Percentiles rank a stretch among this genome's conserved stretches.
Evolutionary conservation across 2,113 vertebrate species (phyloP).

Genomic region (Perca flavescens): DNA sequence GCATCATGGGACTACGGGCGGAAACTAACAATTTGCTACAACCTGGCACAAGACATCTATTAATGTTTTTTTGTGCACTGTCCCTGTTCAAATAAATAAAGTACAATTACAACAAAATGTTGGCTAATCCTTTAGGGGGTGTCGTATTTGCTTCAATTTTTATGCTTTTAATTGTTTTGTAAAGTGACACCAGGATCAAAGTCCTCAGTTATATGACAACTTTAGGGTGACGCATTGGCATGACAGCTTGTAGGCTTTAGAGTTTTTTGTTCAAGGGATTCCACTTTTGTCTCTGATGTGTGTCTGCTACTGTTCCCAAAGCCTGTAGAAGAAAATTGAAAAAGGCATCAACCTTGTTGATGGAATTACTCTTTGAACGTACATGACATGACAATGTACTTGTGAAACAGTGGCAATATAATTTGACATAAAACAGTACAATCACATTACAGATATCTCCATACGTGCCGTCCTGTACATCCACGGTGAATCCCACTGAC

Average conservation of each 20-base stretch:
- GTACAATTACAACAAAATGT: background rate
- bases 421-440: background rate
- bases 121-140: background rate
- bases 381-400: background rate
- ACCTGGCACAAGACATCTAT: no score
- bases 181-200: slow-evolving; percentile 1
- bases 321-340: background rate
- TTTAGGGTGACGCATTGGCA: background rate
- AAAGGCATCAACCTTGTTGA: background rate
- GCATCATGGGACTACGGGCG: background rate
- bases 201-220: background rate
- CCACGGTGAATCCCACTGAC: background rate
- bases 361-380: background rate
- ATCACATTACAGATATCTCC: background rate
- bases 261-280: background rate
- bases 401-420: background rate
- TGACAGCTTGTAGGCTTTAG: background rate
- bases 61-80: no score
- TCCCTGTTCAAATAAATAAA: no score
- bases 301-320: background rate
- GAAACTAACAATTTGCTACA: no score
- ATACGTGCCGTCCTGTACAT: background rate
- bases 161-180: background rate
- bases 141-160: background rate
- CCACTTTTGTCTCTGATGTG: slow-evolving; percentile 2